Base-by-base conservation (phyloP, 2,113 vertebrate species). In the Serranochromis macrocephalus region DNA sequence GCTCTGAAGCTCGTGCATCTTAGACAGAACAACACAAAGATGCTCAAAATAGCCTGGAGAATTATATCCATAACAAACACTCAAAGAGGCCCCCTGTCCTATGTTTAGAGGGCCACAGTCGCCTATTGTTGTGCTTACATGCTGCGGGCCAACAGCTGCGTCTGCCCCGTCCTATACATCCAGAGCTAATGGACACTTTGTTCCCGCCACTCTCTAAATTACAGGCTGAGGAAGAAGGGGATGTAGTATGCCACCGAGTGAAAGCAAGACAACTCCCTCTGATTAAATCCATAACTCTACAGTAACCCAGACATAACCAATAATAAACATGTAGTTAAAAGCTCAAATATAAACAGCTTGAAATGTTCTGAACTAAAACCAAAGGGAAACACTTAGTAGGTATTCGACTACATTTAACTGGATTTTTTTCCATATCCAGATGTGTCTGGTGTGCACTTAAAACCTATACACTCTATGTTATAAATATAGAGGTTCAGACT, bases 141-240 rank as follows among this genome's bases (percentile, higher is more conserved):
- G 89, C 57, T 84, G 21, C 19, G 16, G 82, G 58, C 63, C 63
- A 82, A 47, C 87, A 91, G 93, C 92, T 88, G 88, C n/a, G 24
- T 47, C 83, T 26, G 45, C 51, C 12, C 38, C 6, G 36, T 91
- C 79, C 88, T 80, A 80, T 90, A 90, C 92, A 78, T 92, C 42
- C 89, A 90, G 82, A 3, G 45, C 90, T 90, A 92, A 93, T 91
- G 89, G 88, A 90, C 87, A 94, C 85, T 93, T 92, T 93, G 91
- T 94, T 91, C 87, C 88, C 10, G 21, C 91, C 83, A 80, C 86
- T 85, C 86, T 94, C 87, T 93, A 93, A 93, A 94, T 94, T 91
- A 94, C 88, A 94, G 85, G 49, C 87, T 14, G 45, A 33, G 78
- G 78, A 6, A 11, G 57, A 58, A 42, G 68, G 80, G 85, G 63